Percentiles rank a stretch among this genome's conserved stretches.
Conservation (phyloP, 2,888 invertebrate species). For the Gasteruption jaculator region DNA sequence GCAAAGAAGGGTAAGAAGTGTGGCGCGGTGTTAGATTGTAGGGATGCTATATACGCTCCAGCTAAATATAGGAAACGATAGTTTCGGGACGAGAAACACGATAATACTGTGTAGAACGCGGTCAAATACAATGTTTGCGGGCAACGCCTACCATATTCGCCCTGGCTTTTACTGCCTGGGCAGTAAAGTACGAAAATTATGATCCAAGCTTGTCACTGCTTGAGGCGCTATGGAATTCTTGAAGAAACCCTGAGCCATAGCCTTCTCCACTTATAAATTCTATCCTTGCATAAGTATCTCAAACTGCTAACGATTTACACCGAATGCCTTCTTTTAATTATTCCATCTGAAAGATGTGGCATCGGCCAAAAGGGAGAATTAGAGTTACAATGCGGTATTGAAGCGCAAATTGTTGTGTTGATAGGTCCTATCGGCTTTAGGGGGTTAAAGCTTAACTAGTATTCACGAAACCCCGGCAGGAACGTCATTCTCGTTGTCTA, state of each 20-base stretch:
- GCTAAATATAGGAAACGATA: slow-evolving; percentile 39
- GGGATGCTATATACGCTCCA: too few relatives aligned
- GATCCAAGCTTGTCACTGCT: slow-evolving; percentile 47
- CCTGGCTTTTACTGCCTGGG: slow-evolving; percentile 43
- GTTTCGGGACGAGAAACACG: slow-evolving; percentile 28
- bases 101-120: slow-evolving; percentile 36
- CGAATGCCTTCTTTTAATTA: too few relatives aligned
- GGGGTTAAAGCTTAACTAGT: too few relatives aligned
- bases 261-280: too few relatives aligned
- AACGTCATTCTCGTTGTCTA: slow-evolving; percentile 32
- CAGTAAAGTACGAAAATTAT: slow-evolving; percentile 48
- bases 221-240: slow-evolving; percentile 34
- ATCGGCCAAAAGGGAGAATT: too few relatives aligned
- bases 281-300: too few relatives aligned
- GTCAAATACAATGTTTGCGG: slow-evolving; percentile 48
- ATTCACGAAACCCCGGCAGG: background rate
- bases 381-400: slow-evolving; percentile 7
- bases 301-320: too few relatives aligned
- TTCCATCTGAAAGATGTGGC: too few relatives aligned
- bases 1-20: slow-evolving; percentile 13
- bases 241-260: too few relatives aligned
- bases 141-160: slow-evolving; percentile 46
- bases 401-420: slow-evolving; percentile 8
- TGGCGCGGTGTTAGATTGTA: slow-evolving; percentile 18
- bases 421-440: slow-evolving; percentile 29